Percentiles rank a stretch among this genome's conserved stretches.
These are phyloP conservation scores for Danionella dracula DNA, from an alignment of 2,797 vertebrate genomes.

Conservation along the genomic window DNA sequence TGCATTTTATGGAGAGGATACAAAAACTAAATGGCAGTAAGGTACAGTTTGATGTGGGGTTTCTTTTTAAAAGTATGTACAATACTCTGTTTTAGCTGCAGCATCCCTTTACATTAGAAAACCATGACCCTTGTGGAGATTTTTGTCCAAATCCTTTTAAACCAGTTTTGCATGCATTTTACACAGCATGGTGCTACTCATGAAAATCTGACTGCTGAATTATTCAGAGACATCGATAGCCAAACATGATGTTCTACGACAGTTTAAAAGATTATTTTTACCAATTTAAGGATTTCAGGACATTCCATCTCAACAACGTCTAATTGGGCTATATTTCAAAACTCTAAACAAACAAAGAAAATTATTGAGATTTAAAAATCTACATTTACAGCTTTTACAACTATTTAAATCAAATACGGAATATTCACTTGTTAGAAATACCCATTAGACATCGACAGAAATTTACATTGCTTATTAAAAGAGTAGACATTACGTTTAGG, in stretches of 20 bases:
- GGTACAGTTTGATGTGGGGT: constrained; percentile 71
- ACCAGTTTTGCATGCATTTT: constrained; percentile 74
- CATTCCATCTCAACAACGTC: constrained; percentile 92
- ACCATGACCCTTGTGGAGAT: constrained; percentile 82
- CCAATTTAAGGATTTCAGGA: constrained; percentile 80
- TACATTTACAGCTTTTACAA: constrained; percentile 84
- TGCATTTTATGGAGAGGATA: constrained; percentile 93
- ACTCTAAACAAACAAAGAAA: constrained; percentile 78
- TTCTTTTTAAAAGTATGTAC: constrained; percentile 85
- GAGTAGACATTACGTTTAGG: constrained; percentile 63
- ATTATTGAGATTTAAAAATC: constrained; percentile 75
- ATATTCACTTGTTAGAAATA: constrained; percentile 65
- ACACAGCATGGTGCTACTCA: constrained; percentile 64
- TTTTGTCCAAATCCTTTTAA: constrained; percentile 77
- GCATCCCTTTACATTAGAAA: constrained; percentile 92
- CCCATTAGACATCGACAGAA: constrained; percentile 67
- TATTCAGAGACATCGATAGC: constrained; percentile 54
- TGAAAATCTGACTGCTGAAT: constrained; percentile 47
- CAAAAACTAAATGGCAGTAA: constrained; percentile 85
- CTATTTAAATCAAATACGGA: constrained; percentile 84
- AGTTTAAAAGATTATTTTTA: constrained; percentile 60
- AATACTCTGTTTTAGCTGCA: constrained; percentile 88
- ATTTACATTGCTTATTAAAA: constrained; percentile 71
- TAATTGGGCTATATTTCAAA: constrained; percentile 99
- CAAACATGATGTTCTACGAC: constrained; percentile 52